Base-by-base conservation (phyloP, 2,113 vertebrate species). In the Myiopsitta monachus region DNA sequence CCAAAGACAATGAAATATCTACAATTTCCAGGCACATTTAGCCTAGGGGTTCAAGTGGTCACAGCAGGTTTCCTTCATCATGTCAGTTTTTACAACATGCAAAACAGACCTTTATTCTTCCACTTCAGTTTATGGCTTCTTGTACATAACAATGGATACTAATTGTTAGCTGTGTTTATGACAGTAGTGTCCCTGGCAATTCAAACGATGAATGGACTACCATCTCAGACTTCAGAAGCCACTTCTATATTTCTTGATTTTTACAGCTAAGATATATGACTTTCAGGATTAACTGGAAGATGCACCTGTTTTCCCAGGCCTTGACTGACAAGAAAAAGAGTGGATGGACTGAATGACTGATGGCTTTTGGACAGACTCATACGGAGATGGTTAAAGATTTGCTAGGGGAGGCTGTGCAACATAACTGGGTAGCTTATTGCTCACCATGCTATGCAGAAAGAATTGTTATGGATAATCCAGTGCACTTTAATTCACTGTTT, bases 261-360 rank as follows among this genome's bases (percentile, higher is more conserved):
- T 93, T 87, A 66, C 52, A 82, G 49, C 66, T 68, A 85, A 87
- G 66, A 88, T 84, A 83, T 47, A 88, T 92, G 52, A 57, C 83
- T 88, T 89, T 93, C 30, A 49, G 63, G 44, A 72, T 79, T 79
- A 92, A 84, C 27, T 82, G 47, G 61, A 82, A 87, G 57, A 69
- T 76, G 52, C 86, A 94, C 80, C 88, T 96, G 88, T 31, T 89
- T 96, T 92, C 83, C 73, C 86, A 94, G 80, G 72, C 46, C 93
- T 90, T 92, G 39, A 49, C 11, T 54, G 33, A 78, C 18, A 4
- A 52, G 57, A 69, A 19, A 33, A 85, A 80, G n/a, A 47, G 27
- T 55, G 36, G 36, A 77, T 8, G 12, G 19, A 36, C 17, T 47
- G 79, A 87, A 16, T 68, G 66, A 96, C 63, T 49, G 64, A 84